These are phyloP conservation scores for Drosophila oshimai DNA, from an alignment of 1,140 invertebrate species.

Conservation along the genomic window DNA sequence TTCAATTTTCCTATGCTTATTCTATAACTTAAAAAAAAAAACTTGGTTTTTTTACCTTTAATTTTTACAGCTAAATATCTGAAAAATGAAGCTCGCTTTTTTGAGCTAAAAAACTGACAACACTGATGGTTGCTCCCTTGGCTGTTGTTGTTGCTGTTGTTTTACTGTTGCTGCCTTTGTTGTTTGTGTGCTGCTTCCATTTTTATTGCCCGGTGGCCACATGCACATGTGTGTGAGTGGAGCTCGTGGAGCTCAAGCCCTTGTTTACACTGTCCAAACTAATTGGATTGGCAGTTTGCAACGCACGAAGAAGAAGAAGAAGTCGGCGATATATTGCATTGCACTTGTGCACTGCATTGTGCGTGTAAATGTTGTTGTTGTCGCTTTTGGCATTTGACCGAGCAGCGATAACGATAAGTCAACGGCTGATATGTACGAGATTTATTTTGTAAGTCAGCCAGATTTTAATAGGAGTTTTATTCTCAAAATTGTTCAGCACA, in stretches of 20 bases:
- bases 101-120: background rate
- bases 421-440: background rate
- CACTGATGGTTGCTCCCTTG: background rate
- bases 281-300: conserved; percentile 64
- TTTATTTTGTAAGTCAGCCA: too few species aligned
- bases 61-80: too few species aligned
- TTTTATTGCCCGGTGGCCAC: conserved; percentile 61
- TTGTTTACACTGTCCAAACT: conserved; percentile 71
- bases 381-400: conserved; percentile 1
- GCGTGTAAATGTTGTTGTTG: background rate
- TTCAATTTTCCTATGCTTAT: too few species aligned
- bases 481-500: too few species aligned
- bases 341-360: background rate
- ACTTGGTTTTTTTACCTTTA: too few species aligned
- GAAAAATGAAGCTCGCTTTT: too few species aligned
- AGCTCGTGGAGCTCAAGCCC: conserved; percentile 34
- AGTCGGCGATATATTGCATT: conserved; percentile 28
- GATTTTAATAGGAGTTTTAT: too few species aligned
- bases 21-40: too few species aligned
- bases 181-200: conserved; percentile 41
- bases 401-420: conserved; percentile 14
- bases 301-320: conserved; percentile 19
- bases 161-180: conserved; percentile 30
- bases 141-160: background rate
- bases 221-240: conserved; percentile 36